Conservation (phyloP, 2,113 vertebrate species). For the Ceuthmochares aereus region DNA sequence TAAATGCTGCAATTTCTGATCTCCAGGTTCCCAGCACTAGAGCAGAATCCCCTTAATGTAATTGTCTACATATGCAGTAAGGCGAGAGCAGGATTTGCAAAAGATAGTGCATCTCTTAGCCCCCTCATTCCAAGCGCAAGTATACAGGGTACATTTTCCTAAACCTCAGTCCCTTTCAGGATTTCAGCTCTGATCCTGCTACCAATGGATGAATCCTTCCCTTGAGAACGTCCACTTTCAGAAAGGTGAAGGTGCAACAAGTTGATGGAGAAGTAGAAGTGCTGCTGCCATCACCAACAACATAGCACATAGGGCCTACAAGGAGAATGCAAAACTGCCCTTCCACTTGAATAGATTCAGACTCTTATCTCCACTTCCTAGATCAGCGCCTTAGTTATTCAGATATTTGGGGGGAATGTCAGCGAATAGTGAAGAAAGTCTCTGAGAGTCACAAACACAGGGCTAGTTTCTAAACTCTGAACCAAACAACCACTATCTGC, state of each 20-base stretch:
- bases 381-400: not conserved
- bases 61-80: not conserved
- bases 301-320: fast-evolving
- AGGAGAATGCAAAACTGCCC: not conserved
- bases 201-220: not conserved
- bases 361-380: not conserved
- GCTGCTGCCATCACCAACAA: not conserved
- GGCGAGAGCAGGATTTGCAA: not conserved
- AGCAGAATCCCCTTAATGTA: not conserved
- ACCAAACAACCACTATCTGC: not conserved
- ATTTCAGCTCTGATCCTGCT: not conserved
- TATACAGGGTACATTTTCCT: not conserved
- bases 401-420: not conserved
- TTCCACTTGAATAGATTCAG: not conserved
- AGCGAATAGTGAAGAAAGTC: too few species aligned
- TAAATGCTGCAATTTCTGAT: not conserved
- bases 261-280: not conserved
- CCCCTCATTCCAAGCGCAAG: not conserved
- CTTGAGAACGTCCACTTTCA: not conserved
- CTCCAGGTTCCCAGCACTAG: not conserved
- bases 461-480: not conserved
- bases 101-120: not conserved
- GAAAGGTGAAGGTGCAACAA: not conserved
- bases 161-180: not conserved
- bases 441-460: not conserved